A percentile compares a stretch with the other conserved stretches of the same genome.
Conservation (phyloP, 2,113 vertebrate species). For the Pelmatolapia mariae region DNA sequence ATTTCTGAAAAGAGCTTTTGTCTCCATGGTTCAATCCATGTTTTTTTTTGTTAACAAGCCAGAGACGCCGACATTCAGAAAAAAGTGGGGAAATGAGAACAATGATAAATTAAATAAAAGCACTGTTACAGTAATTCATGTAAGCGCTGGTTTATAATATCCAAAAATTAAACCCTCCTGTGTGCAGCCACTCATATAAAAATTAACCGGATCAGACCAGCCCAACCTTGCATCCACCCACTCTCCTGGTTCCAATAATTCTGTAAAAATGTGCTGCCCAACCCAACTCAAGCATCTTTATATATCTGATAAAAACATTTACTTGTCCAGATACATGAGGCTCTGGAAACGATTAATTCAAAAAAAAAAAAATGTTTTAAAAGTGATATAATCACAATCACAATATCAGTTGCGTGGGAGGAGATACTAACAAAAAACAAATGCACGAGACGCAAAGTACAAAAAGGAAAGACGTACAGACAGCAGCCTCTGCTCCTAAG, state of each 20-base stretch:
- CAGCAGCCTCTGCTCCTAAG: background rate
- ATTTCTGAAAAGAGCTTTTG: background rate
- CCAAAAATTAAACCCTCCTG: background rate
- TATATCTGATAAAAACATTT: background rate
- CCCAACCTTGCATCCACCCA: slow-evolving; percentile 9
- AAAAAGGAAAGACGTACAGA: background rate
- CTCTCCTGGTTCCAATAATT: background rate
- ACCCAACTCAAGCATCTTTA: background rate
- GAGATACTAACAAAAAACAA: background rate
- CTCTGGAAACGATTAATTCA: background rate
- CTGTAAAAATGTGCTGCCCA: background rate
- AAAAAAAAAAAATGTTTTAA: background rate
- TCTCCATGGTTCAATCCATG: background rate
- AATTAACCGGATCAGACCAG: background rate
- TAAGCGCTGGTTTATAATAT: background rate
- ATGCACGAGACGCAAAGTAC: background rate
- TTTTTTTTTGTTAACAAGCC: background rate
- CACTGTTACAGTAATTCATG: background rate
- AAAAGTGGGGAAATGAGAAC: background rate
- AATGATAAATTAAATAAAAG: background rate
- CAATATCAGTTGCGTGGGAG: background rate
- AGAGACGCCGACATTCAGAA: background rate
- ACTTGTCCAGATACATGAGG: background rate
- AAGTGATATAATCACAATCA: background rate
- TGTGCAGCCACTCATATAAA: background rate